Evolutionary conservation across 1,140 invertebrate genomes (phyloP).

Genomic region (Polypedilum vanderplanki): DNA sequence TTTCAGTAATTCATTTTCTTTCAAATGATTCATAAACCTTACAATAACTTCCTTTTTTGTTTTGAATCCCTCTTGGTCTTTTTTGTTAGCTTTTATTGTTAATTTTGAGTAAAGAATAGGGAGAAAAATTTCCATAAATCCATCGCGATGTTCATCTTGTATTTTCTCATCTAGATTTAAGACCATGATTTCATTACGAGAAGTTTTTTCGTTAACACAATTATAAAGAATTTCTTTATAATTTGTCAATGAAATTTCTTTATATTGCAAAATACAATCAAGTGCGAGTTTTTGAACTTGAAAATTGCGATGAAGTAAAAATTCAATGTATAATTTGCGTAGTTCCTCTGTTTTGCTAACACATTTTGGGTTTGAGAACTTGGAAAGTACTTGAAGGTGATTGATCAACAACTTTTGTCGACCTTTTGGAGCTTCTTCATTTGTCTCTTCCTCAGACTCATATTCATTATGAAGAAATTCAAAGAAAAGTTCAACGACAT

Average conservation of each 20-base stretch:
- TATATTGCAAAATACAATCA: conserved; percentile 78
- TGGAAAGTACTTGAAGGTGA: conserved; percentile 61
- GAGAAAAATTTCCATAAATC: conserved; percentile 73
- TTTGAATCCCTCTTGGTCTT: conserved; percentile 51
- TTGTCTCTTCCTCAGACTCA: conserved; percentile 39
- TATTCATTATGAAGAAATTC: conserved; percentile 35
- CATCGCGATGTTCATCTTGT: conserved; percentile 61
- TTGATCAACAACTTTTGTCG: conserved; percentile 43
- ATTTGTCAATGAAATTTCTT: conserved; percentile 60
- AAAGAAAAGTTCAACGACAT: conserved; percentile 5
- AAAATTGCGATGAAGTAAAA: conserved; percentile 68
- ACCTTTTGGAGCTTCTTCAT: conserved; percentile 33
- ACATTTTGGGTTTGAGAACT: conserved; percentile 72
- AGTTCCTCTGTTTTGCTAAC: conserved; percentile 69
- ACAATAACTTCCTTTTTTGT: conserved; percentile 67
- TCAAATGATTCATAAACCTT: conserved; percentile 74
- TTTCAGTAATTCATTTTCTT: conserved; percentile 64
- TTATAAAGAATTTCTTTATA: conserved; percentile 71
- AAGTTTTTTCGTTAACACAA: conserved; percentile 78
- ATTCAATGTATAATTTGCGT: conserved; percentile 64
- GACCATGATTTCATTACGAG: conserved; percentile 72
- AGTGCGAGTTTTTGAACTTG: conserved; percentile 77
- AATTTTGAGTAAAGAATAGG: conserved; percentile 87
- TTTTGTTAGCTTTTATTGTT: conserved; percentile 69
- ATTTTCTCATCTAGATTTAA: conserved; percentile 69